Percentiles rank a stretch among this genome's conserved stretches.
These are phyloP conservation scores for Bugulina stolonifera DNA, from an alignment of 2,888 invertebrate genomes.

Conservation along the genomic window DNA sequence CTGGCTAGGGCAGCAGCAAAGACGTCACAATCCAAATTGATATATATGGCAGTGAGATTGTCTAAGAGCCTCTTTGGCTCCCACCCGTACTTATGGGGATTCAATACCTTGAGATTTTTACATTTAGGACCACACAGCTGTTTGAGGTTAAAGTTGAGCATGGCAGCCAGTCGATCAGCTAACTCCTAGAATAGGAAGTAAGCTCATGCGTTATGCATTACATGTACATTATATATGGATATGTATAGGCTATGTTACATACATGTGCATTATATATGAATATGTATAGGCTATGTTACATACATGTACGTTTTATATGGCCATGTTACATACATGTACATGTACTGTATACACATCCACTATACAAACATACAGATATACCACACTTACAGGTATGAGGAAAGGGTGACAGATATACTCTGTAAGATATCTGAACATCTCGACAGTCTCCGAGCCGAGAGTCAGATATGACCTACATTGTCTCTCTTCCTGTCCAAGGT, in stretches of 20 bases:
- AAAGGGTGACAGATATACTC: constrained; percentile 87
- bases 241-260: no score
- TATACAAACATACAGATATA: background rate
- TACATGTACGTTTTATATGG: background rate
- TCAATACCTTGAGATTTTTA: constrained; percentile 79
- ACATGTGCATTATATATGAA: no score
- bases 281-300: background rate
- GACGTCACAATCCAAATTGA: constrained; percentile 85
- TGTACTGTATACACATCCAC: background rate
- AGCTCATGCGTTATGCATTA: no score
- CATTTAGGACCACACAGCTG: constrained; percentile 94
- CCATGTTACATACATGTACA: no score
- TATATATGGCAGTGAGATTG: constrained; percentile 90
- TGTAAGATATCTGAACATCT: constrained; percentile 95
- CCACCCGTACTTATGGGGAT: constrained; percentile 94
- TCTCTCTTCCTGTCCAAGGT: constrained; percentile 52
- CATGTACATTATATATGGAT: no score
- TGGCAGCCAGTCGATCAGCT: constrained; percentile 87
- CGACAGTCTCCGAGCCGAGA: constrained; percentile 87
- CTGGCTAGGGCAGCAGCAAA: constrained; percentile 74
- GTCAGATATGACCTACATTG: constrained; percentile 71
- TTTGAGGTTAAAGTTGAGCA: constrained; percentile 95
- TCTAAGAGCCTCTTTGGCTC: constrained; percentile 84
- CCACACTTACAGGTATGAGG: constrained; percentile 63
- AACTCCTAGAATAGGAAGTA: constrained; percentile 61